Conservation (phyloP, 92 coral and sea anemone genomes). For the Scolanthus callimorphus region DNA sequence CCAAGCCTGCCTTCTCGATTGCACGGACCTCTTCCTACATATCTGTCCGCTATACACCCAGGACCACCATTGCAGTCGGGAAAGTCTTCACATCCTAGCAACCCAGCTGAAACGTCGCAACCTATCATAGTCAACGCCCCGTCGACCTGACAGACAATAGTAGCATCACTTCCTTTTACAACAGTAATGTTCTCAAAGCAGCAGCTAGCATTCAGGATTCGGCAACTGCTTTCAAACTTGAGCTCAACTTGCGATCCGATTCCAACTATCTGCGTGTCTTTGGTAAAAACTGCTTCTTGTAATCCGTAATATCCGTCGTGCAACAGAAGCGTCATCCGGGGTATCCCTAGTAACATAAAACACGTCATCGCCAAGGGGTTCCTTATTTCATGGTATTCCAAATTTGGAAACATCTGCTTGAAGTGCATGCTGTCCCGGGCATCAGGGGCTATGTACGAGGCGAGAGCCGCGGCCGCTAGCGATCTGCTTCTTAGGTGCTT, state of each 20-base stretch:
- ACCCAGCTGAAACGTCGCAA: conserved; percentile 60
- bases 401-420: conserved; percentile 32
- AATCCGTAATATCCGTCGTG: conserved; percentile 48
- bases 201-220: neutral
- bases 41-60: conserved; percentile 48
- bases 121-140: conserved; percentile 9
- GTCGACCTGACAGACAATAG: conserved; percentile 8
- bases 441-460: conserved; percentile 31
- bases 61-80: conserved; percentile 79
- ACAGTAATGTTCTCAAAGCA: conserved; percentile 53
- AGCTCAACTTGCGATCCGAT: conserved; percentile 26
- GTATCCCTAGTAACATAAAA: neutral
- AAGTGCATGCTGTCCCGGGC: conserved; percentile 7
- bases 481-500: conserved; percentile 15
- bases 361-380: conserved; percentile 27
- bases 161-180: conserved; percentile 19
- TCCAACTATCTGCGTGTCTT: conserved; percentile 39
- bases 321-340: conserved; percentile 43
- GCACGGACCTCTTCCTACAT: conserved; percentile 32
- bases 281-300: neutral
- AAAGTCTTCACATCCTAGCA: conserved; percentile 52
- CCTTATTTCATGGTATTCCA: conserved; percentile 4
- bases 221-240: neutral
- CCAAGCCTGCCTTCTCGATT: conserved; percentile 53
- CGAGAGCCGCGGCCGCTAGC: conserved; percentile 50